These are phyloP conservation scores for Poecilia picta DNA, from an alignment of 2,797 vertebrate genomes.

Conservation along the genomic window DNA sequence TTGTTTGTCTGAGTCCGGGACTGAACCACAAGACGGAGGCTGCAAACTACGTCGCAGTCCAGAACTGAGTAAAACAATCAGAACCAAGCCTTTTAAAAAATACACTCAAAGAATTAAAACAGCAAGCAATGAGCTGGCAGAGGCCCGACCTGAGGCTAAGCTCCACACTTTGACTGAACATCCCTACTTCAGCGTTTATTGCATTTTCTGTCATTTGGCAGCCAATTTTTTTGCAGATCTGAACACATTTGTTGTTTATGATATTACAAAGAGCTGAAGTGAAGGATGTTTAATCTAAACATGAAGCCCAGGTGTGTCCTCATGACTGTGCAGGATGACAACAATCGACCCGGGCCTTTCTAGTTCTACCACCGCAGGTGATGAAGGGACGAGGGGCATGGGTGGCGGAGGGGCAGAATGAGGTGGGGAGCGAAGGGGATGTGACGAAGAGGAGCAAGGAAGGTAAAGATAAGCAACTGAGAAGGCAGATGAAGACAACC, in stretches of 20 bases:
- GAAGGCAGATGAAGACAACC: constrained; percentile 64
- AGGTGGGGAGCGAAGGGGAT: constrained; percentile 29
- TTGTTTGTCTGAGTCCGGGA: constrained; percentile 16
- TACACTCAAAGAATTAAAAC: constrained; percentile 35
- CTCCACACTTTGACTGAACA: constrained; percentile 35
- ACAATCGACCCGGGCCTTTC: constrained; percentile 36
- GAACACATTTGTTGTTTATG: not conserved
- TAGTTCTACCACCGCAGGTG: constrained; percentile 56
- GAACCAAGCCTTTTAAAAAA: constrained; percentile 11
- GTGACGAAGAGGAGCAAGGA: constrained; percentile 47
- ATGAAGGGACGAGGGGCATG: constrained; percentile 44
- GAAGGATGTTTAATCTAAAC: constrained; percentile 39
- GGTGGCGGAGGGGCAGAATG: constrained; percentile 41
- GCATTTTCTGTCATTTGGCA: not conserved
- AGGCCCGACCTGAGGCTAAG: constrained; percentile 20
- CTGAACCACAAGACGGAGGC: constrained; percentile 6
- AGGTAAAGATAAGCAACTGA: constrained; percentile 74
- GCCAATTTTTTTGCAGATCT: constrained; percentile 9
- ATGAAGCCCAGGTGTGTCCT: constrained; percentile 30
- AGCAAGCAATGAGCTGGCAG: constrained; percentile 37
- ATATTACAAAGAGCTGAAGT: constrained; percentile 24
- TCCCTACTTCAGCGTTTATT: constrained; percentile 34
- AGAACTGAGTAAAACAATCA: constrained; percentile 27
- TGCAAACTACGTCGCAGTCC: constrained; percentile 20
- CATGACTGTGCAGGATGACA: constrained; percentile 32